These are phyloP conservation scores for Condylura cristata DNA, from an alignment of 2,113 vertebrate species.

Conservation along the genomic window DNA sequence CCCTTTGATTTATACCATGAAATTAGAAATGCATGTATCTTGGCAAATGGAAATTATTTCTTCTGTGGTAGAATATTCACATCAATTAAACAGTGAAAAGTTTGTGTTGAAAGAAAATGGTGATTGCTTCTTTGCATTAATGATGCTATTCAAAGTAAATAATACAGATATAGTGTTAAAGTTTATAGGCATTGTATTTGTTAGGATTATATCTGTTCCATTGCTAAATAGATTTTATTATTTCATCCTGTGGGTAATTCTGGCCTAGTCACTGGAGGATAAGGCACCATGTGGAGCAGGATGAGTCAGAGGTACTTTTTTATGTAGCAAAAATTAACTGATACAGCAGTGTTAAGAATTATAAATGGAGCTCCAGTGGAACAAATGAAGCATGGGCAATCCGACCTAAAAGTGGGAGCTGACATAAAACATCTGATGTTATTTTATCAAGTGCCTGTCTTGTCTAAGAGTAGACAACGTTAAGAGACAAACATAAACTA, in stretches of 20 bases:
- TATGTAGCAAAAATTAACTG: not conserved
- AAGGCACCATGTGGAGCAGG: not conserved
- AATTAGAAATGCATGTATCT: not conserved
- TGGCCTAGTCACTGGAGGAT: not conserved
- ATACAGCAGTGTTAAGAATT: not conserved
- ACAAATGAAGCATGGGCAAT: not conserved
- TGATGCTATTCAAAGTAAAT: conserved; percentile 13
- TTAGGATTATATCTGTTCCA: not conserved
- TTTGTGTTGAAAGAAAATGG: conserved; percentile 9
- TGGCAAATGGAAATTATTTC: not conserved
- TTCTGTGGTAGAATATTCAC: not conserved
- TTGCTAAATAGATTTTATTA: not conserved
- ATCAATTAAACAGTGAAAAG: conserved; percentile 15
- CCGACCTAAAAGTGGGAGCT: not conserved
- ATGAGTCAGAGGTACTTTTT: not conserved
- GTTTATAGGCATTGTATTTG: not conserved
- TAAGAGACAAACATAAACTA: conserved; percentile 30
- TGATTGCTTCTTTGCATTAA: not conserved
- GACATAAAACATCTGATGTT: not conserved
- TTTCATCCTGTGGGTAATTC: not conserved
- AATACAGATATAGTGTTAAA: not conserved
- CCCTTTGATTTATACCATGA: not conserved
- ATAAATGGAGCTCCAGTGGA: not conserved
- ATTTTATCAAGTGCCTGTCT: not conserved
- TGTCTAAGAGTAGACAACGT: not conserved